These are phyloP conservation scores for Pempheris klunzingeri DNA, from an alignment of 2,797 vertebrate genomes.

Conservation along the genomic window DNA sequence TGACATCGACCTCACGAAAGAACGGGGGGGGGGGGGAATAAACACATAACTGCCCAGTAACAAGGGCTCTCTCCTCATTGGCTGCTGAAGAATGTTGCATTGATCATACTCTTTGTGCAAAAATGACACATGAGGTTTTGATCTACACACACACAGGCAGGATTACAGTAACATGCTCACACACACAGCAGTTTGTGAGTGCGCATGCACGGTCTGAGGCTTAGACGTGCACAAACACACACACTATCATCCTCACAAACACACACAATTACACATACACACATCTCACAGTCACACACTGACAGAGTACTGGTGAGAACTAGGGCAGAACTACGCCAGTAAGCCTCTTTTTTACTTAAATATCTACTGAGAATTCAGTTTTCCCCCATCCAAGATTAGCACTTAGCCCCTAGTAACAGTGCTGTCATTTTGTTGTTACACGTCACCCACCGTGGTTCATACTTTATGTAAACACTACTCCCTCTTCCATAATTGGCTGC, in stretches of 20 bases:
- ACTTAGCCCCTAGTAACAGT: conserved; percentile 70
- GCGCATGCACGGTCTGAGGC: conserved; percentile 31
- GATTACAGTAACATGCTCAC: conserved; percentile 68
- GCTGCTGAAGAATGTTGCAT: conserved; percentile 79
- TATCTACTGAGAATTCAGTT: conserved; percentile 63
- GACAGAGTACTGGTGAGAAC: conserved; percentile 72
- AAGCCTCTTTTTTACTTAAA: conserved; percentile 73
- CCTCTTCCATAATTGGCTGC: conserved; percentile 34
- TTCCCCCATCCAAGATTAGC: conserved; percentile 62
- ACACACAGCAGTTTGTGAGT: conserved; percentile 27
- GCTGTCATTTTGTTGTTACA: conserved; percentile 64
- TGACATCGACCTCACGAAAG: conserved; percentile 84
- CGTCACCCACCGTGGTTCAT: conserved; percentile 46
- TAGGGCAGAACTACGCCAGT: conserved; percentile 61
- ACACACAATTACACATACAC: conserved; percentile 24
- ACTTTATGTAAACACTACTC: conserved; percentile 46
- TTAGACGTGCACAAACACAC: conserved; percentile 34
- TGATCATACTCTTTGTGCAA: conserved; percentile 80
- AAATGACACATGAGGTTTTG: conserved; percentile 78
- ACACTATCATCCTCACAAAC: conserved; percentile 10
- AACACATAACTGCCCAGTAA: conserved; percentile 87
- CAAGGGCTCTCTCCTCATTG: conserved; percentile 82
- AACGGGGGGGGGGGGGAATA: conserved; percentile 60
- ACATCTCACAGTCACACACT: conserved; percentile 41
- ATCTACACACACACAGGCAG: conserved; percentile 60